Conservation (phyloP, 2,888 invertebrate genomes). For the Caenorhabditis japonica region DNA sequence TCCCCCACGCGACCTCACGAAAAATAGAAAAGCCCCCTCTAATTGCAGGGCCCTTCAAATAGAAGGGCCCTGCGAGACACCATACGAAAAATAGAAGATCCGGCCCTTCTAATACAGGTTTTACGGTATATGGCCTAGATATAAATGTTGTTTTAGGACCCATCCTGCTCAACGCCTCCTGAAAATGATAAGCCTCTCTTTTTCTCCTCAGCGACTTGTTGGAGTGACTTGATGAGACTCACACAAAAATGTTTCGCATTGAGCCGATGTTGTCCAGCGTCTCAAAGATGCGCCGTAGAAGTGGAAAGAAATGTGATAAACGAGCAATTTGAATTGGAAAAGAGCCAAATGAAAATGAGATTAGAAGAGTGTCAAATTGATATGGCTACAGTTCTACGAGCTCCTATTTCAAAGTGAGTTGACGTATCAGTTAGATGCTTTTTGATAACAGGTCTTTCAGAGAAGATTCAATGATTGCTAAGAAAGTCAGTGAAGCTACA, state of each 20-base stretch:
- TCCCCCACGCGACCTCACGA: too few species aligned
- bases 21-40: too few species aligned
- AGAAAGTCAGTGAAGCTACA: slow-evolving; percentile 38
- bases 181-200: slow-evolving; percentile 8
- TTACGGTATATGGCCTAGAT: too few species aligned
- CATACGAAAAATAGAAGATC: too few species aligned
- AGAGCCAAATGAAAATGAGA: slow-evolving; percentile 36
- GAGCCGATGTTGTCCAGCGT: slow-evolving; percentile 47
- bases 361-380: slow-evolving; percentile 42
- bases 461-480: slow-evolving; percentile 49
- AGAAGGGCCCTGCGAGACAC: too few species aligned
- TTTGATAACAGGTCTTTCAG: slow-evolving; percentile 8
- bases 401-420: slow-evolving; percentile 25
- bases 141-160: slow-evolving; percentile 36
- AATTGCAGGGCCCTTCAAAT: too few species aligned
- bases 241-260: slow-evolving; percentile 48
- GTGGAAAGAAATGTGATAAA: slow-evolving; percentile 21
- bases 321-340: slow-evolving; percentile 46
- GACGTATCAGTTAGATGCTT: not conserved
- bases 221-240: slow-evolving; percentile 47
- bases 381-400: slow-evolving; percentile 32
- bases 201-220: slow-evolving; percentile 29
- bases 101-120: too few species aligned
- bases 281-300: slow-evolving; percentile 36
- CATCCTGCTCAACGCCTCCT: slow-evolving; percentile 14